Evolutionary conservation across 1,140 invertebrate genomes (phyloP), one percentile per base, ranked within the genome.

Genomic region (Nephotettix cincticeps): DNA sequence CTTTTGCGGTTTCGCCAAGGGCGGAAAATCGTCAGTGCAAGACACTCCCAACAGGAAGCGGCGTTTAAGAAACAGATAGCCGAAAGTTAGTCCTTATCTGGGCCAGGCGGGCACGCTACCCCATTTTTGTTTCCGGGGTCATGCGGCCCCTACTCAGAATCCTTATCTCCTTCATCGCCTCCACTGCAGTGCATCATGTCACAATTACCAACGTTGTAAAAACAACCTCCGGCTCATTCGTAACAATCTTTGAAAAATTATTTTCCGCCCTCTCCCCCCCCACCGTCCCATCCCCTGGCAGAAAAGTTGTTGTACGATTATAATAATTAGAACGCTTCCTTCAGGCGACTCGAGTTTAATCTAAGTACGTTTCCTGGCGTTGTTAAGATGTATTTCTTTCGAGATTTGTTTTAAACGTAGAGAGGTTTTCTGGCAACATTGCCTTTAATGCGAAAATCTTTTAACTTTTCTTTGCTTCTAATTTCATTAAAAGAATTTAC

Each of bases 211-310:
- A 36, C 32, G 4, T 36, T 36, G 32, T 36, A 36, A 61, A 28
- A 61, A 14, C 56, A 61, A 28, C 47, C 47, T 51, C 47, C 47
- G 56, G 25, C 14, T 28, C 56, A 61, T 27, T 61, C n/a, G 21
- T 61, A 61, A 61, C 23, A 25, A 61, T 28, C 56, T 25, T 25
- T 61, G 14, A 61, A 61, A 61, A 61, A 61, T 61, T 61, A 28
- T 61, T 61, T 61, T 25, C 56, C 14, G 6, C 23, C 56, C 23
- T n/a, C n/a, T n/a, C n/a, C n/a, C n/a, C n/a, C n/a, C n/a, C n/a
- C n/a, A n/a, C n/a, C n/a, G n/a, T n/a, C n/a, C n/a, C n/a, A n/a
- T n/a, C 13, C 56, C 56, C 21, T 27, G 6, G 21, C 56, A 27
- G 56, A 61, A 36, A 51, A 27, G 56, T 61, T 21, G 11, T 54